phyloP scores from a whole-genome alignment of 2,113 vertebrate genomes.

The Caracal caracal region DNA sequence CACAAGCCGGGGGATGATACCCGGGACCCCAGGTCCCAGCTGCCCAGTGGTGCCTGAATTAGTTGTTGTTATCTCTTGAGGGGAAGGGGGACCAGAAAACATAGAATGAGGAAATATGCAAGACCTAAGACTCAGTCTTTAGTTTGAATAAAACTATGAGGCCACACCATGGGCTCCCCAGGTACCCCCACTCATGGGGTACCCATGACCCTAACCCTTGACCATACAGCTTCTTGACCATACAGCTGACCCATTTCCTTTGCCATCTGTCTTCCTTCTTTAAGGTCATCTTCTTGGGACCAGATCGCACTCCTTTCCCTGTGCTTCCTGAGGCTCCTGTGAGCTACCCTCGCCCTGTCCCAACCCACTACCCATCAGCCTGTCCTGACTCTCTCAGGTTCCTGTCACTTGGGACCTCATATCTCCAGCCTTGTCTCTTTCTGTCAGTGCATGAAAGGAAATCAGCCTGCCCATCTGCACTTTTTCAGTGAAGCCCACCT shows the following conservation, averaged over 20 bases:
- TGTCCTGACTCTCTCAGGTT: not conserved
- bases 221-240: not conserved
- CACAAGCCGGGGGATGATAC: rapidly evolving
- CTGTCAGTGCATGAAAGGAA: not conserved
- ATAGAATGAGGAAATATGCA: not conserved
- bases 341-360: not conserved
- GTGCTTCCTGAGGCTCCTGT: not conserved
- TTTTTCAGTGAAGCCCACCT: not conserved
- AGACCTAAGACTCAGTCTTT: not conserved
- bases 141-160: not conserved
- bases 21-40: not conserved
- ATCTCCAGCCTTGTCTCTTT: not conserved
- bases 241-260: not conserved
- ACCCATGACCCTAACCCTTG: too few relatives aligned
- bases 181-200: rapidly evolving
- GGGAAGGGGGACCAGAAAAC: not conserved
- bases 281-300: not conserved
- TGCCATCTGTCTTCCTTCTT: not conserved
- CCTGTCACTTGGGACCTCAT: not conserved
- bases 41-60: not conserved
- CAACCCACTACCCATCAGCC: too few relatives aligned
- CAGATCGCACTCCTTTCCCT: not conserved
- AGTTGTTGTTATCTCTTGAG: not conserved
- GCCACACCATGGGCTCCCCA: not conserved
- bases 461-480: too few relatives aligned